Conservation (phyloP, 2,113 vertebrate genomes). For the Amblyopsis rosae region DNA sequence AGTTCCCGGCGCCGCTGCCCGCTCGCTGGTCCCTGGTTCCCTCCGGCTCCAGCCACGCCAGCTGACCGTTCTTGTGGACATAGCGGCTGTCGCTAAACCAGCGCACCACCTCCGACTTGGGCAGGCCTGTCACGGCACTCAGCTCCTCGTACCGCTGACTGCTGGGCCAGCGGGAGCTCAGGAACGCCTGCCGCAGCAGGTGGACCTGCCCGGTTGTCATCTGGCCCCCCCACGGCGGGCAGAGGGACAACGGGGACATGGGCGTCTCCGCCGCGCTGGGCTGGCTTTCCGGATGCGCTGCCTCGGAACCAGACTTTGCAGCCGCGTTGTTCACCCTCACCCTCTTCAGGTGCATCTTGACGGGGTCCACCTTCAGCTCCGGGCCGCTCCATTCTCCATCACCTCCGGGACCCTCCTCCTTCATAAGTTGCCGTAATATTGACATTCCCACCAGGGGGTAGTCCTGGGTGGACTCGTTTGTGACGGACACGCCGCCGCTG, state of each 20-base stretch:
- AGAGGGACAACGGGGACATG: slow-evolving; percentile 52
- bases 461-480: slow-evolving; percentile 72
- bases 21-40: slow-evolving; percentile 15
- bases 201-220: slow-evolving; percentile 90
- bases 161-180: slow-evolving; percentile 89
- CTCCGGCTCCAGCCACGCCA: slow-evolving; percentile 86
- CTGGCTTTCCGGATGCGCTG: slow-evolving; percentile 62
- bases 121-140: slow-evolving; percentile 84
- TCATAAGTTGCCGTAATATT: slow-evolving; percentile 69
- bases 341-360: slow-evolving; percentile 92
- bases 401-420: slow-evolving; percentile 72
- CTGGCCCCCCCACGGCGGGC: slow-evolving; percentile 74
- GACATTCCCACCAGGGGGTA: slow-evolving; percentile 73
- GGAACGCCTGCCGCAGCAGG: slow-evolving; percentile 87
- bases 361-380: slow-evolving; percentile 87
- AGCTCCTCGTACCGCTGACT: slow-evolving; percentile 88
- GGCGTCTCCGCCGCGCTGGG: slow-evolving; percentile 65
- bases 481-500: slow-evolving; percentile 45
- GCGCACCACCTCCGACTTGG: slow-evolving; percentile 89
- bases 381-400: slow-evolving; percentile 51
- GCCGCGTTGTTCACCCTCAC: slow-evolving; percentile 85
- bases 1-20: too few species aligned
- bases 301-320: slow-evolving; percentile 53
- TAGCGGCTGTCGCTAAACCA: slow-evolving; percentile 94
- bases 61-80: slow-evolving; percentile 89